Base-by-base conservation (phyloP, 2,797 vertebrate species). In the Rhinoraja longicauda region DNA sequence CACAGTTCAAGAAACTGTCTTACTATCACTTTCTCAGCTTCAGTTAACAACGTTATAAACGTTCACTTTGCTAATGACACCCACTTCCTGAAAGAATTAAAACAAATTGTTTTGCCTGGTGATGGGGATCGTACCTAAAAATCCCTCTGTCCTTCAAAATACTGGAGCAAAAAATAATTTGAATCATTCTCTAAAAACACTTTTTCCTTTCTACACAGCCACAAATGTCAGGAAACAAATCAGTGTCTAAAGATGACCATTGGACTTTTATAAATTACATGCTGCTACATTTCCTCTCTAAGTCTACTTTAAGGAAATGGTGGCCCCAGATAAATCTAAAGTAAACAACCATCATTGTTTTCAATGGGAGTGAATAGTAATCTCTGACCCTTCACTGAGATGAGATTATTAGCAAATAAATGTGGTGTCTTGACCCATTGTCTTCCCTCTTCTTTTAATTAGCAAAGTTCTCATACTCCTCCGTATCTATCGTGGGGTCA, bases 311-410 rank as follows among this genome's bases (percentile, higher is more conserved):
- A n/a, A 75, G 67, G 90, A 72, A 73, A 29, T 91, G 88, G 36
- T 90, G 88, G 45, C 88, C 17, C 88, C 32, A 39, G 88, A 70
- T 91, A 73, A 45, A 91, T 45, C 88, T 53, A 91, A 91, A 17
- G 39, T 72, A 91, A 73, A 72, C 24, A 91, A 73, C 39, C 17
- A 92, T 53, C 70, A 92, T 92, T 92, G 70, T 45, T 90, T 92
- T 75, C 67, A 73, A 53, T 26, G 67, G 36, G 90, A 75, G 26
- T 92, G 90, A 92, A 53, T 92, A 72, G 7, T 92, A 39, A 92
- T 24, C 13, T 92, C 90, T 92, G 90, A 92, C 39, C 39, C 39
- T 73, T 92, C 39, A 53, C n/a, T 73, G 36, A 29, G 45, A 92
- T 73, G 39, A 53, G 36, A 92, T 92, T 92, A 45, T 53, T 75